These are phyloP conservation scores for Malurus splendens DNA, from an alignment of 2,797 vertebrate genomes.

Conservation along the genomic window DNA sequence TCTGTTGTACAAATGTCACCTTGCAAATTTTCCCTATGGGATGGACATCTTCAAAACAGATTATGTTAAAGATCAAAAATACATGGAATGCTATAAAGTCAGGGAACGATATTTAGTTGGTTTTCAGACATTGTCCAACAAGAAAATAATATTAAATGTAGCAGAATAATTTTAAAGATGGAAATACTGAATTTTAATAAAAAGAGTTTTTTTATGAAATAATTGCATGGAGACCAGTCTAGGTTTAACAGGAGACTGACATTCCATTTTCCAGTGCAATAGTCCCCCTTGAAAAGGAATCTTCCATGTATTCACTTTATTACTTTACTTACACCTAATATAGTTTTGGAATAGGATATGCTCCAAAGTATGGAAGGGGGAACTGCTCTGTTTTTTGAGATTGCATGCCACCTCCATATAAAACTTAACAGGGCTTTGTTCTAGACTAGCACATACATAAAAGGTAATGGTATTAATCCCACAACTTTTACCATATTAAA, in stretches of 20 bases:
- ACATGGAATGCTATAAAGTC: background rate
- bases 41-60: constrained; percentile 41
- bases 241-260: constrained; percentile 62
- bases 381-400: constrained; percentile 49
- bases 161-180: constrained; percentile 59
- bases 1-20: background rate
- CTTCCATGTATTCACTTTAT: constrained; percentile 68
- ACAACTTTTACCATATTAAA: constrained; percentile 88
- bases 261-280: constrained; percentile 52
- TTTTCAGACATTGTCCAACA: constrained; percentile 45
- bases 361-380: constrained; percentile 2
- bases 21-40: background rate
- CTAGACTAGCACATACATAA: constrained; percentile 8
- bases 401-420: constrained; percentile 41
- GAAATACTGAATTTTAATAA: constrained; percentile 64
- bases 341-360: constrained; percentile 59
- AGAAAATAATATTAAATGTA: constrained; percentile 44
- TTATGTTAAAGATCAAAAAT: constrained; percentile 49
- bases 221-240: constrained; percentile 52
- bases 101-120: constrained; percentile 14
- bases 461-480: constrained; percentile 32
- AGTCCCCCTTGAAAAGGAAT: constrained; percentile 61
- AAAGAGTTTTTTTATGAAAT: constrained; percentile 58
- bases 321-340: constrained; percentile 69
- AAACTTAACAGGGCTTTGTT: constrained; percentile 53